Base-by-base conservation (phyloP, 2,113 vertebrate genomes). In the Ammospiza caudacuta region DNA sequence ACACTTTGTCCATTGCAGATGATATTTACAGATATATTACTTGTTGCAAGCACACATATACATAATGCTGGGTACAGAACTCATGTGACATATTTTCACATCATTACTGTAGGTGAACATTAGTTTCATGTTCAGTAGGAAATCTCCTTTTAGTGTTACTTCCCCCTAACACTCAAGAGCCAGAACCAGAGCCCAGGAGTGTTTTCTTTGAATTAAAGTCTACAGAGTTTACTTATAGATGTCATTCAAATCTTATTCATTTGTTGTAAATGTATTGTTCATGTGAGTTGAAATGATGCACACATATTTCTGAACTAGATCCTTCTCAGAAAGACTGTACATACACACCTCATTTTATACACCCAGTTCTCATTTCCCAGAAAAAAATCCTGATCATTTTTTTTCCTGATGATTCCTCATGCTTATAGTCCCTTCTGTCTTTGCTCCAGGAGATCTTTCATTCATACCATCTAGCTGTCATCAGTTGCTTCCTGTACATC, bases 301-400 rank as follows among this genome's bases (percentile, higher is more conserved):
- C 11, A 63, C 2, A 46, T 12, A 75, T 78, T 90, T 29, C 10
- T 57, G 57, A 84, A 37, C 4, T n/a, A 31, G 4, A 72, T 74
- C 12, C 6, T 83, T 15, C 19, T 47, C 35, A 8, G 43, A 69
- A 92, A 89, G 22, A 28, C 47, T 43, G 15, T 11, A 29, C 6
- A 5, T 24, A 28, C 5, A 2, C 0, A 0, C 17, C 11, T 55
- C 28, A 52, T 27, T 6, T 72, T 49, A 24, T 39, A 39, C 2
- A 69, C 7, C 9, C 14, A 87, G 16, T 62, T 51, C 18, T 51
- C 2, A 2, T 75, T 85, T 91, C 47, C 64, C 54, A 63, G 51
- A 55, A 84, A 49, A 80, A 61, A 23, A 0, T 81, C 10, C 21
- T 7, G 1, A 7, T 43, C 2, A 15, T 52, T 11, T 5, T 4